Base-by-base conservation (phyloP, 2,888 invertebrate species). In the Monopis laevigella region DNA sequence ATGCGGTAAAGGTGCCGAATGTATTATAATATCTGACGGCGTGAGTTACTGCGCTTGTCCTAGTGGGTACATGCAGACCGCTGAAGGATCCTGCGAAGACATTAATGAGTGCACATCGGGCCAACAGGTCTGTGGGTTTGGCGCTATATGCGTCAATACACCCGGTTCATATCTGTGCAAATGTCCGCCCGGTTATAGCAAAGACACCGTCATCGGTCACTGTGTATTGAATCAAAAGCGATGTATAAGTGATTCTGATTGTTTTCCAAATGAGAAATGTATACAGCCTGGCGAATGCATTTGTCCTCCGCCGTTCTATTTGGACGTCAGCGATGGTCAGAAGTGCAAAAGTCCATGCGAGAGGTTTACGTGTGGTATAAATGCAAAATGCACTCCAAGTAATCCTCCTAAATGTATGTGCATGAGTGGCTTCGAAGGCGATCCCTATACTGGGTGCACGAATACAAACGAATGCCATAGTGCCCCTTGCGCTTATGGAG, bases 21-120 rank as follows among this genome's bases (percentile, higher is more conserved):
- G 96, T 56, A 92, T 96, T 42, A 87, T 90, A 2, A 94, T 95
- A 51, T 89, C 94, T 10, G 93, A 93, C 17, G 92, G 92, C 39
- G 90, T 93, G 1, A 95, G 94, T 62, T 96, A 96, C 60, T 96
- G 96, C 55, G 95, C 95, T 39, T 96, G 96, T 61, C 95, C 95
- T 4, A 88, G 91, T 59, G 95, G 96, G 11, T 94, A 85, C 62
- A 85, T 87, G 43, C 89, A 91, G 14, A 85, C 86, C 43, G 58
- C 82, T 1, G 92, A 93, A 55, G 92, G 93, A 11, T 85, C 89
- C n/a, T 95, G 95, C 58, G 83, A 86, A 65, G 93, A 95, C 63
- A 86, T 93, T 35, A 87, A 95, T 59, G 94, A 95, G 68, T 95
- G 95, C 55, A 78, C 82, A 34, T 89, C 91, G 55, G 87, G 87